These are phyloP conservation scores for Acrocyrtus sp. DNA, from an alignment of 2,888 invertebrate species.

Conservation along the genomic window DNA sequence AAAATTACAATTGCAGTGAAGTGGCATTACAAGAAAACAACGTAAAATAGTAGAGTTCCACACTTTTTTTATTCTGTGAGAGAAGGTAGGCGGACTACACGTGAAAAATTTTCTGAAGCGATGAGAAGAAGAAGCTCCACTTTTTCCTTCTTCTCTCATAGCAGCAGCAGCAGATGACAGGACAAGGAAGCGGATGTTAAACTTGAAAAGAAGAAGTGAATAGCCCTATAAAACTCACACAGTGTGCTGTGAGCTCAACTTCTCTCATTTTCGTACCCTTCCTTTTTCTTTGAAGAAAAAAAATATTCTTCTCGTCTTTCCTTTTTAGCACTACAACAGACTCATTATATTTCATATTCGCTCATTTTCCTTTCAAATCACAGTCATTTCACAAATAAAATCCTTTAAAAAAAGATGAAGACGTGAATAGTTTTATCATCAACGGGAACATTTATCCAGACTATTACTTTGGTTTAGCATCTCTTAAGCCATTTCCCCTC, in stretches of 20 bases:
- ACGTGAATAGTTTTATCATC: slow-evolving; percentile 15
- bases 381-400: slow-evolving; percentile 32
- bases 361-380: slow-evolving; percentile 47
- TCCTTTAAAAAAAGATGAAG: slow-evolving; percentile 20
- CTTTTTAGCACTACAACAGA: no score
- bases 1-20: no score
- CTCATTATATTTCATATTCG: slow-evolving; percentile 44
- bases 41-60: no score
- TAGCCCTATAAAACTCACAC: background rate
- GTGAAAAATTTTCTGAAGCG: no score
- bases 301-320: slow-evolving; percentile 1
- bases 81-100: no score
- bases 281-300: background rate
- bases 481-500: no score
- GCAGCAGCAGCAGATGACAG: slow-evolving; percentile 6
- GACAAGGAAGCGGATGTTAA: slow-evolving; percentile 33
- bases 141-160: background rate
- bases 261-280: background rate
- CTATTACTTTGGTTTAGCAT: no score
- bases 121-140: background rate
- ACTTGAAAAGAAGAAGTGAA: background rate
- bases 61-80: no score
- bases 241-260: background rate
- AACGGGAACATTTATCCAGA: no score
- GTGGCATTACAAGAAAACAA: no score